phyloP scores from a whole-genome alignment of 1,140 invertebrate genomes.

The Harpegnathos saltator region DNA sequence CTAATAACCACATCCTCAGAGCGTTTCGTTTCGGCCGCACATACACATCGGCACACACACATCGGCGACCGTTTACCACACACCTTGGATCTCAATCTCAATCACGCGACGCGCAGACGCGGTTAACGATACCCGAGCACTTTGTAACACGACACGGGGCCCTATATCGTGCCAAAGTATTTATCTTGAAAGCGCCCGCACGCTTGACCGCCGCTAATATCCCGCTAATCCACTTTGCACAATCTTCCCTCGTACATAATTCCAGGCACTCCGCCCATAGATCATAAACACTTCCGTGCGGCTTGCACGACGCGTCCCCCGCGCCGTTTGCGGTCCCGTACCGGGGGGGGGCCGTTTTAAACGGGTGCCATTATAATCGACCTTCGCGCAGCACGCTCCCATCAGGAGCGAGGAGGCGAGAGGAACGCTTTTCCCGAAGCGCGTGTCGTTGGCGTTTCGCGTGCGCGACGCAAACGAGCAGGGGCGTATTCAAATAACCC shows the following conservation, averaged over 20 bases:
- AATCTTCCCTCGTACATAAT: constrained; percentile 61
- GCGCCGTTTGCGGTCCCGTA: constrained; percentile 35
- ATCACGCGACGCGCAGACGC: constrained; percentile 56
- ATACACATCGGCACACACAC: neutral
- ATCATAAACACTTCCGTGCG: constrained; percentile 59
- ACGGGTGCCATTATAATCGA: constrained; percentile 49
- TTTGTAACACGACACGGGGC: constrained; percentile 56
- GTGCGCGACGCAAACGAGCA: neutral
- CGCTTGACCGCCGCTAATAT: constrained; percentile 60
- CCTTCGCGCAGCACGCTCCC: constrained; percentile 22
- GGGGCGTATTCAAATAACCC: constrained; percentile 8
- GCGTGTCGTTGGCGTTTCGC: constrained; percentile 1
- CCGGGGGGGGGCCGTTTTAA: constrained; percentile 30
- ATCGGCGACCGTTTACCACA: neutral
- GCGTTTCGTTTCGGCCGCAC: constrained; percentile 41
- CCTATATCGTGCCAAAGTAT: constrained; percentile 56
- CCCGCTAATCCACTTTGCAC: constrained; percentile 59
- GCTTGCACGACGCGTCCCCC: constrained; percentile 26
- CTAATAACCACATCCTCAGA: constrained; percentile 42
- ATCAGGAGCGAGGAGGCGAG: neutral
- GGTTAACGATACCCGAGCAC: constrained; percentile 49
- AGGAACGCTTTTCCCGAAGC: neutral
- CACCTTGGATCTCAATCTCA: constrained; percentile 44
- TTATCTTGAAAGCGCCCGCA: constrained; percentile 59
- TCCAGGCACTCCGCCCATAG: constrained; percentile 45